Evolutionary conservation across 2,888 invertebrate genomes (phyloP).

Genomic region (Eugnorisma glareosa): DNA sequence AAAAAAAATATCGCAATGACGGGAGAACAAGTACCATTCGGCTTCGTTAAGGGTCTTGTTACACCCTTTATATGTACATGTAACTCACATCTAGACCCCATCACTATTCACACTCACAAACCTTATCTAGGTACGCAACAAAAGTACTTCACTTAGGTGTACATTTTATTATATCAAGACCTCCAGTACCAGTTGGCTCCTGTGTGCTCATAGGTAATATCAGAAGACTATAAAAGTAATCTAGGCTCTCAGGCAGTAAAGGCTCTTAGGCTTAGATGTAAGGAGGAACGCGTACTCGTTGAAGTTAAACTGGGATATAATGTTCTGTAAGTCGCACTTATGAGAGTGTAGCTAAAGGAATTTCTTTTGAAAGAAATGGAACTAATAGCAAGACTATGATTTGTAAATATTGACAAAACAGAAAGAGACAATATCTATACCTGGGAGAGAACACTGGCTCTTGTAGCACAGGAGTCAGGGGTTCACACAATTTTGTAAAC

Average conservation of each 20-base stretch:
- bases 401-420: too few relatives aligned
- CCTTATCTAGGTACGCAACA: not conserved
- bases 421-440: too few relatives aligned
- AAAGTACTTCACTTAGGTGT: not conserved
- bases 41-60: too few relatives aligned
- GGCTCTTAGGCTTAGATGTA: slow-evolving; percentile 2
- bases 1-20: too few relatives aligned
- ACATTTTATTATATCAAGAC: not conserved
- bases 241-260: not conserved
- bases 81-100: not conserved
- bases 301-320: not conserved
- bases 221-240: slow-evolving; percentile 38
- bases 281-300: not conserved
- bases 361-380: not conserved
- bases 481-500: too few relatives aligned
- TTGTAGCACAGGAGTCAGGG: too few relatives aligned
- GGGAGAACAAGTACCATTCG: too few relatives aligned
- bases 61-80: too few relatives aligned
- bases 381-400: not conserved
- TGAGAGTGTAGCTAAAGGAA: not conserved
- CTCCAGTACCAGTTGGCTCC: not conserved
- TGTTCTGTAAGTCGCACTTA: not conserved
- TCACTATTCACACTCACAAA: not conserved
- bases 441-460: too few relatives aligned
- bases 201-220: slow-evolving; percentile 13